Evolutionary conservation across 2,113 vertebrate genomes (phyloP).

Genomic region (Emberiza fucata): DNA sequence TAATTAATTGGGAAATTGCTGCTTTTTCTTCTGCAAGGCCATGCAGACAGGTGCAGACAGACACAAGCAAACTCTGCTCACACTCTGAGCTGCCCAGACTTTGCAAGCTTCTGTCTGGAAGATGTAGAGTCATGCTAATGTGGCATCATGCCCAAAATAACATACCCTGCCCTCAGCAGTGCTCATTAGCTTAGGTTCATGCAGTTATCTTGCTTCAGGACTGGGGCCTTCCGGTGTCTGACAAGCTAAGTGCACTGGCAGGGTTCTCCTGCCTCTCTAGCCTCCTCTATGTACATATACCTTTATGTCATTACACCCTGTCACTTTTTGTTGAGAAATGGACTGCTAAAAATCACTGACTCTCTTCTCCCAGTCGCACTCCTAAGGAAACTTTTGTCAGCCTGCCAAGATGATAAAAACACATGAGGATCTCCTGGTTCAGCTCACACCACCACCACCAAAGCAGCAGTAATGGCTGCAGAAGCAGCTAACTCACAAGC

Average conservation of each 20-base stretch:
- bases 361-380: background rate
- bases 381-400: background rate
- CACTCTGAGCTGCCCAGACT: background rate
- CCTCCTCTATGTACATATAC: background rate
- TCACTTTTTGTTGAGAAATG: background rate
- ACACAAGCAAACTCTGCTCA: background rate
- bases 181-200: conserved; percentile 8
- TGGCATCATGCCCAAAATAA: conserved; percentile 47
- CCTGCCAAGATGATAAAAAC: conserved; percentile 11
- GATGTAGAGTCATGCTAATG: background rate
- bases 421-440: background rate
- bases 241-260: background rate
- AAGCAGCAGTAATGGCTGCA: background rate
- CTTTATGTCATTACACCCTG: background rate
- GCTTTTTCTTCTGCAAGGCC: background rate
- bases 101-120: background rate
- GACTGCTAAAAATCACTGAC: background rate
- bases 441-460: background rate
- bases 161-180: background rate
- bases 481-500: background rate
- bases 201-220: conserved; percentile 5
- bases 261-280: background rate
- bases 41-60: background rate
- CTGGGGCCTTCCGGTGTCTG: background rate
- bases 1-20: background rate